A percentile compares a stretch with the other conserved stretches of the same genome.
Evolutionary conservation across 2,888 invertebrate species (phyloP).

Genomic region (Lathronympha strigana): DNA sequence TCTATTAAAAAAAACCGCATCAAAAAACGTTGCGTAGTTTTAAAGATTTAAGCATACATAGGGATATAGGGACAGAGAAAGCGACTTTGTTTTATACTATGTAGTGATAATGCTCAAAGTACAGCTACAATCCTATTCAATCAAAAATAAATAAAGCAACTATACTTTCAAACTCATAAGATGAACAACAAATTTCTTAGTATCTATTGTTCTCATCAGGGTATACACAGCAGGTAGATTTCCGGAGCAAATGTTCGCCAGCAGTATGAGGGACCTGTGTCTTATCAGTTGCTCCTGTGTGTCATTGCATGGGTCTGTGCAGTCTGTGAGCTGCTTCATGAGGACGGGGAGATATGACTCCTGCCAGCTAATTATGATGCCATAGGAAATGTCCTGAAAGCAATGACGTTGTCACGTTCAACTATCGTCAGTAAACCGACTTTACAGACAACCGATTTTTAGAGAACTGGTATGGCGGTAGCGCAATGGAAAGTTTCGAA

Average conservation of each 20-base stretch:
- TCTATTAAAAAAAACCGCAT: too few species aligned
- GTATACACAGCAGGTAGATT: slow-evolving; percentile 90
- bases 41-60: too few species aligned
- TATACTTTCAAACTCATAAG: slow-evolving; percentile 85
- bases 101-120: too few species aligned
- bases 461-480: too few species aligned
- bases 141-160: background rate
- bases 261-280: slow-evolving; percentile 85
- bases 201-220: slow-evolving; percentile 88
- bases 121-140: background rate
- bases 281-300: slow-evolving; percentile 71
- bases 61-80: too few species aligned
- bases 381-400: slow-evolving; percentile 89
- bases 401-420: too few species aligned
- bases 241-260: slow-evolving; percentile 91
- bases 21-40: too few species aligned
- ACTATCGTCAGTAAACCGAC: too few species aligned
- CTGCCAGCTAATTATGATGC: slow-evolving; percentile 91
- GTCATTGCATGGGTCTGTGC: slow-evolving; percentile 78
- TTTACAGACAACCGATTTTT: too few species aligned
- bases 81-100: too few species aligned
- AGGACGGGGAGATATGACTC: slow-evolving; percentile 89
- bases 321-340: slow-evolving; percentile 87
- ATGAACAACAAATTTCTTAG: slow-evolving; percentile 86
- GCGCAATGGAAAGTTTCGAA: too few species aligned